Evolutionary conservation across 1,140 invertebrate genomes (phyloP), one percentile per base, ranked within the genome.

Genomic region (Bombus difficillimus): DNA sequence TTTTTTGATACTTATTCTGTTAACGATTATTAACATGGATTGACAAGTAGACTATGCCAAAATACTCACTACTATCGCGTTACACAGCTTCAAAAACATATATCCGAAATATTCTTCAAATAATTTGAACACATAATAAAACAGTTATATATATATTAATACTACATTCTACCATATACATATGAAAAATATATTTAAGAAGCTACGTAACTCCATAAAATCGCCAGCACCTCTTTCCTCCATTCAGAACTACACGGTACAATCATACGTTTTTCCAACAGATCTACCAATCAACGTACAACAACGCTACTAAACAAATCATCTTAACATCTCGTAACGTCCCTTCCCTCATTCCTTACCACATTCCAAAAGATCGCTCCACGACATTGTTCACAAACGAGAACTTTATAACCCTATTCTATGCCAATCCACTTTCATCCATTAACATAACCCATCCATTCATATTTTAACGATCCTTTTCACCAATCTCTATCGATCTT

Each of bases 401-500:
- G 83, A 66, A 79, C 57, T 68, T 83, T 41, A 79, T 69, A 71
- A 71, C 37, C 15, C n/a, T 47, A 66, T 80, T 43, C 34, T 73
- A 18, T 34, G 28, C 9, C 28, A 66, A 76, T 37, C 47, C 41
- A 72, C n/a, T 43, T 41, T 47, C 68, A 32, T 53, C 47, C 34
- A 73, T 83, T 85, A 89, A 89, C 79, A 81, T 76, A 68, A 68
- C 64, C n/a, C 57, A 69, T 83, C 72, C 66, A 80, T 91, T 91
- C 41, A 79, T 22, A 71, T 15, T 32, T 47, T 87, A 81, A 85
- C 85, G 80, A 89, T 87, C 76, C 82, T 71, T 82, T 79, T 81
- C 77, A 81, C 82, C 57, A 32, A 72, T 81, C 69, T 75, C 90
- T 85, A 92, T 93, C 92, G 91, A 92, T 92, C 92, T 91, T 89